Base-by-base conservation (phyloP, 2,113 vertebrate genomes). In the Eulemur macaco region DNA sequence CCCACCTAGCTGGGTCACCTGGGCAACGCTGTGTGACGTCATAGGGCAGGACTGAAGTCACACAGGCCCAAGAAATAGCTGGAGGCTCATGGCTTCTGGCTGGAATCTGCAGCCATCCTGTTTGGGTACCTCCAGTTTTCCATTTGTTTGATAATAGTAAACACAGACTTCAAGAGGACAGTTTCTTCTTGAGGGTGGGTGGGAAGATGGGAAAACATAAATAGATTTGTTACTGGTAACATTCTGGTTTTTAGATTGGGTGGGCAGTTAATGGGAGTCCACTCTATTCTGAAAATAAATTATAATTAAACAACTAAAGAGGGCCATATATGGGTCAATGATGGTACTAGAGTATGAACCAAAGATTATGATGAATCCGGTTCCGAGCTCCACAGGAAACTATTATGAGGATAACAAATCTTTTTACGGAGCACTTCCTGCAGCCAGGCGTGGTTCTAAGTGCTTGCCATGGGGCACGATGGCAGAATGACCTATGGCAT, bases 11-110 rank as follows among this genome's bases (percentile, higher is more conserved):
- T 25, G 54, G 85, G 74, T 97, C 91, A 71, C 96, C 95, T 21
- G 86, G 95, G 96, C 50, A 97, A 96, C 93, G 13, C 17, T 93
- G 82, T 97, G 42, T 98, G 97, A 97, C 23, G 7, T 94, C 94
- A 95, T 29, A 97, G 93, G 91, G 14, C 66, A 58, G 82, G 39
- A 74, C 58, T 21, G n/a, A 93, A 83, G 84, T 47, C 69, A 37
- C 29, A 45, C 4, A 52, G 50, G 37, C 14, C 60, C 60, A 29
- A 63, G 60, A 63, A 63, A 27, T 29, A 63, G 60, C 27, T 29
- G 27, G 60, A 63, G 27, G 60, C 60, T 63, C 60, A 63, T 29
- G 60, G 11, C 60, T 63, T 63, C 27, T 27, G 60, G 25, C 60
- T 63, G 27, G 60, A 89, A 71, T 58, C 64, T 52, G 45, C 31